A percentile compares a stretch with the other conserved stretches of the same genome.
Conservation (phyloP, 30 jellyfish, hydroid and myxozoan genomes). For the Phacellophora camtschatica region DNA sequence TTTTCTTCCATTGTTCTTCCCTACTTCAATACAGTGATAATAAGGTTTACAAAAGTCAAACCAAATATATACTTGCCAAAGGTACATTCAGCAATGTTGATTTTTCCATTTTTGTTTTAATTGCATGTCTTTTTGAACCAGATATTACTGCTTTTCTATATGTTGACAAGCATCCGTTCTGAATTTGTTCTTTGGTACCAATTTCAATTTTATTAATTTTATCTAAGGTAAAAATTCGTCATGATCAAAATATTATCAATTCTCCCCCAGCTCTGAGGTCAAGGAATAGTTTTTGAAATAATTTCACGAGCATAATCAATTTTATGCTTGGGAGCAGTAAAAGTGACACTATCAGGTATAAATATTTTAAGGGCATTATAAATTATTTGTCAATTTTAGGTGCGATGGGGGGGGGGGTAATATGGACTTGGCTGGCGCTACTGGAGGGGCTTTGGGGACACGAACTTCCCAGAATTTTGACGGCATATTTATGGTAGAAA, state of each 20-base stretch:
- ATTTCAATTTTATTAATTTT: background rate
- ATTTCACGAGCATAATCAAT: background rate
- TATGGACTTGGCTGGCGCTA: too few species aligned
- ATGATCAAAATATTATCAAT: background rate
- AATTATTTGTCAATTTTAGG: background rate
- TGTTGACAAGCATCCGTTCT: constrained; percentile 6
- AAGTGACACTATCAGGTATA: constrained; percentile 6
- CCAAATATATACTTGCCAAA: constrained; percentile 37
- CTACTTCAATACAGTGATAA: constrained; percentile 43
- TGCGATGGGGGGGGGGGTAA: too few species aligned
- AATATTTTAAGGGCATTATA: constrained; percentile 15
- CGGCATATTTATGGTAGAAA: too few species aligned
- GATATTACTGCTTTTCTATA: constrained; percentile 17
- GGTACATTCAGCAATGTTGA: background rate
- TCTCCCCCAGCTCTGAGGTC: background rate
- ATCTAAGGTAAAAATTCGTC: background rate
- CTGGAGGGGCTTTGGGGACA: too few species aligned
- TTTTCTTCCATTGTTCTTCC: constrained; percentile 43
- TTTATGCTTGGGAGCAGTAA: constrained; percentile 46
- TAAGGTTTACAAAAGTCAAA: constrained; percentile 43
- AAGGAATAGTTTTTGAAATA: background rate
- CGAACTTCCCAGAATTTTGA: too few species aligned
- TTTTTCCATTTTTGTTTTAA: background rate
- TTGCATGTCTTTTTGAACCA: constrained; percentile 18
- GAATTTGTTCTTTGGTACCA: constrained; percentile 9